Base-by-base conservation (phyloP, 2,888 invertebrate genomes). In the Desoria tigrina region DNA sequence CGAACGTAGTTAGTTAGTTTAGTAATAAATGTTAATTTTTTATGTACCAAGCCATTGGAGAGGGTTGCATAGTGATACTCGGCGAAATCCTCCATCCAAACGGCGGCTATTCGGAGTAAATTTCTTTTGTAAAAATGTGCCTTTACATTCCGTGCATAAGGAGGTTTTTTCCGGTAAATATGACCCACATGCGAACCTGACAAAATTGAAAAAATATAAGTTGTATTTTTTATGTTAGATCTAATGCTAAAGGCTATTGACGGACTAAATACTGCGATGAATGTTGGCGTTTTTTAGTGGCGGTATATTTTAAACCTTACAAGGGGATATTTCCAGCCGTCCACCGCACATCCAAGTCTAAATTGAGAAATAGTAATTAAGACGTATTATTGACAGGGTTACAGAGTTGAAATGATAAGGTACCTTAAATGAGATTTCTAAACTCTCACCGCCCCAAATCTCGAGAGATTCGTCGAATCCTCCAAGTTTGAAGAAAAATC, bases 31-130 rank as follows among this genome's bases (percentile, higher is more conserved):
- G n/a, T n/a, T n/a, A n/a, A n/a, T n/a, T n/a, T n/a, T n/a, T n/a
- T n/a, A n/a, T 16, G 6, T 45, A 45, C 45, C n/a, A 45, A 16
- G 21, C 16, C 45, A 54, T 7, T n/a, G 18, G 26, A 24, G 14
- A 45, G 3, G 7, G 45, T 45, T 18, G 45, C 21, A n/a, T 45
- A 45, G 16, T 45, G 45, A 45, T 45, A 63, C 14, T 28, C 27
- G 16, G 63, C 63, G 37, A 32, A 63, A n/a, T 63, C 63, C 9
- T 57, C 63, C 56, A 63, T 27, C 63, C 63, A 63, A 0, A 63
- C 57, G 16, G 50, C 37, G 37, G 63, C 56, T 21, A 63, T 21
- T 57, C 63, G 27, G 18, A 55, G 27, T n/a, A 42, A 16, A 63
- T 63, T 63, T 24, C 56, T 63, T 23, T 27, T 32, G 16, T 56